phyloP scores from a whole-genome alignment of 2,113 vertebrate genomes.

The Petrocephalus microphthalmus region DNA sequence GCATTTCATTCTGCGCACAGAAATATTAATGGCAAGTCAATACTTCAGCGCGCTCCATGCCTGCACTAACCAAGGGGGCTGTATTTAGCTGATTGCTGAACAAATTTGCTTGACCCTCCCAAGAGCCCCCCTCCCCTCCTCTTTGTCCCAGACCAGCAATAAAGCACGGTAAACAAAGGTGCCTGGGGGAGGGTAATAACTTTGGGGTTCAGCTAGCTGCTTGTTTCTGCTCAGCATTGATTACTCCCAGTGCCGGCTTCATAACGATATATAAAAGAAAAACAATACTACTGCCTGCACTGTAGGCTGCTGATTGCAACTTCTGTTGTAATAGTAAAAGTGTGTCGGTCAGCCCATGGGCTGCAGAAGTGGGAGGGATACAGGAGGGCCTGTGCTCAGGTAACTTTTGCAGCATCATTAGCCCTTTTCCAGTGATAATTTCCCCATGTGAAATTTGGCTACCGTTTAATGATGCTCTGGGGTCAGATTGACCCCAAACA shows the following conservation, averaged over 20 bases:
- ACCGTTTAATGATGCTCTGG: too few relatives aligned
- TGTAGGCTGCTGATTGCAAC: conserved; percentile 34
- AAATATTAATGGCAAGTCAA: conserved; percentile 49
- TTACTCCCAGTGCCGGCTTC: conserved; percentile 42
- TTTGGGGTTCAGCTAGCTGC: conserved; percentile 26
- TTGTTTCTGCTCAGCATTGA: conserved; percentile 40
- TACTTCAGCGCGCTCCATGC: conserved; percentile 32
- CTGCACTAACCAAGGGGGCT: conserved; percentile 31
- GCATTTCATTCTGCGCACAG: conserved; percentile 37
- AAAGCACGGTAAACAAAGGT: conserved; percentile 40
- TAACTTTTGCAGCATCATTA: neutral
- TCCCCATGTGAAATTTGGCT: too few relatives aligned
- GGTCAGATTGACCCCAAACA: too few relatives aligned
- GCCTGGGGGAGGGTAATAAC: conserved; percentile 21
- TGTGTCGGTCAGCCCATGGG: neutral
- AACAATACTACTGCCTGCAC: conserved; percentile 40
- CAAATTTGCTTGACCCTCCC: conserved; percentile 37
- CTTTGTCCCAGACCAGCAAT: conserved; percentile 27
- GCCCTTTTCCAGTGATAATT: too few relatives aligned
- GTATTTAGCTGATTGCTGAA: conserved; percentile 54
- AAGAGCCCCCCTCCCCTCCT: neutral
- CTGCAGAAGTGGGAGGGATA: too few relatives aligned
- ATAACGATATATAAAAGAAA: conserved; percentile 49
- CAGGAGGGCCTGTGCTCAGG: neutral
- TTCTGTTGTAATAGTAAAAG: neutral